A percentile compares a stretch with the other conserved stretches of the same genome.
Evolutionary conservation across 1,140 invertebrate species (phyloP).

Genomic region (Zaprionus tsacasi): DNA sequence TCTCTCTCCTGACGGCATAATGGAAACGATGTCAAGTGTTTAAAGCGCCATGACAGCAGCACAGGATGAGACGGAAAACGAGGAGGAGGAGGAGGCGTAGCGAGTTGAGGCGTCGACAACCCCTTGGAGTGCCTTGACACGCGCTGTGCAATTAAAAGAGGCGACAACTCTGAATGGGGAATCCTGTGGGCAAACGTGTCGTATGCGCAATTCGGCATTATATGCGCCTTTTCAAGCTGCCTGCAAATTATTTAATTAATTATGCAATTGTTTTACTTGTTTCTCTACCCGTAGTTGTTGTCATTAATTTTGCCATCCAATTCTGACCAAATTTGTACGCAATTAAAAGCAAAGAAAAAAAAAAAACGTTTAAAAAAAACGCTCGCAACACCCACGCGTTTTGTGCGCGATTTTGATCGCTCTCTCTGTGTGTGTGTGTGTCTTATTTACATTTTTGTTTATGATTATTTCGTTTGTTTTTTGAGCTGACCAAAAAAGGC

Average conservation of each 20-base stretch:
- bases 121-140: constrained; percentile 57
- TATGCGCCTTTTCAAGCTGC: no score
- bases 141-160: constrained; percentile 59
- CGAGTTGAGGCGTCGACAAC: constrained; percentile 25
- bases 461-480: constrained; percentile 13
- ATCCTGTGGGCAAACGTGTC: constrained; percentile 50
- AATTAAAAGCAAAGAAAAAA: constrained; percentile 54
- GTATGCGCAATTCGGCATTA: constrained; percentile 27
- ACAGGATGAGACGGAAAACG: neutral
- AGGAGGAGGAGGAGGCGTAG: no score
- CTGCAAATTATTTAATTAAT: constrained; percentile 60
- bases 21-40: constrained; percentile 51
- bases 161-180: constrained; percentile 26
- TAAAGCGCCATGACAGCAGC: constrained; percentile 17
- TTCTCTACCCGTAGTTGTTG: neutral
- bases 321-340: constrained; percentile 75
- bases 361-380: constrained; percentile 50
- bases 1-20: constrained; percentile 18
- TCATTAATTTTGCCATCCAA: constrained; percentile 29
- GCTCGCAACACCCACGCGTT: constrained; percentile 56
- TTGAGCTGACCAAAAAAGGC: constrained; percentile 71
- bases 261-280: constrained; percentile 44
- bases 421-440: neutral
- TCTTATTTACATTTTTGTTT: neutral
- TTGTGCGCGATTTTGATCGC: constrained; percentile 26